These are phyloP conservation scores for Gymnothorax javanicus DNA, from an alignment of 2,797 vertebrate genomes.

Conservation along the genomic window DNA sequence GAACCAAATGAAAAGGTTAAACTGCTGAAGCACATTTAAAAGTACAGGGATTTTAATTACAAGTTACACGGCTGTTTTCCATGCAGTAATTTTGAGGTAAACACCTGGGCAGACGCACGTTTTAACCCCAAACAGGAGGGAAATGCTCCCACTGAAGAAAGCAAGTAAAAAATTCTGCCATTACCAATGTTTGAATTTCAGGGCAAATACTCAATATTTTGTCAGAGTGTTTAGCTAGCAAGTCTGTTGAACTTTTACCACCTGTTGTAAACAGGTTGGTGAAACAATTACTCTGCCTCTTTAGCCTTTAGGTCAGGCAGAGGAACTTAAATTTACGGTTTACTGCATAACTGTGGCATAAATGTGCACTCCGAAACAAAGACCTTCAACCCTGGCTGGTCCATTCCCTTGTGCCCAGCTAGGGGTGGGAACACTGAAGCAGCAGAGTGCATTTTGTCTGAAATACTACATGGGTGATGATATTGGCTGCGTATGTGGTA, in stretches of 20 bases:
- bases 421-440: too few species aligned
- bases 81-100: background rate
- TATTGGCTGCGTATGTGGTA: too few species aligned
- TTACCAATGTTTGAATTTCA: conserved; percentile 64
- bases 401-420: background rate
- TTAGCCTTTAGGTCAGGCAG: background rate
- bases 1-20: background rate
- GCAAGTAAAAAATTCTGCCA: conserved; percentile 64
- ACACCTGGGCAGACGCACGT: conserved; percentile 37
- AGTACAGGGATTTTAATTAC: conserved; percentile 30
- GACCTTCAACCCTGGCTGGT: conserved; percentile 21
- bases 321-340: conserved; percentile 14
- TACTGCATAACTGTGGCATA: conserved; percentile 46
- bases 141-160: conserved; percentile 66
- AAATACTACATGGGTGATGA: too few species aligned
- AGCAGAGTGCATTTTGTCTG: too few species aligned
- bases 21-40: background rate
- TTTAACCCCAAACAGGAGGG: conserved; percentile 63
- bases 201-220: conserved; percentile 66
- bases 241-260: conserved; percentile 63
- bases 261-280: conserved; percentile 69
- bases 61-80: conserved; percentile 59
- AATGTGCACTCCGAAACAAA: conserved; percentile 52
- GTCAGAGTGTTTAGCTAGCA: conserved; percentile 39
- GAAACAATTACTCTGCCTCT: conserved; percentile 62